These are phyloP conservation scores for Strigamia maritima DNA, from an alignment of 2,888 invertebrate genomes.

Conservation along the genomic window DNA sequence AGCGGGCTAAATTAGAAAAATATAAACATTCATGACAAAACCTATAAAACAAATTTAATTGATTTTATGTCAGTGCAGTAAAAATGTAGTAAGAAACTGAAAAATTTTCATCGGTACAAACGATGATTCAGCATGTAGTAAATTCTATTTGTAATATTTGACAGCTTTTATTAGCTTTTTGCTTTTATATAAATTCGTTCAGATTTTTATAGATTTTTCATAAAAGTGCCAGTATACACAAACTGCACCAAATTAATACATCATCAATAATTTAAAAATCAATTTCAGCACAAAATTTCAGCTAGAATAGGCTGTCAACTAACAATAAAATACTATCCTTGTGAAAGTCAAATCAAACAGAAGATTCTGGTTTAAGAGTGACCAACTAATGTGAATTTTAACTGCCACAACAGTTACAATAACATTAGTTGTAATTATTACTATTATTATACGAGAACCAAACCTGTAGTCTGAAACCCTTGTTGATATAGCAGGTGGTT, in stretches of 20 bases:
- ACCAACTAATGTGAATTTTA: background rate
- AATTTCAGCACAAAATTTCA: background rate
- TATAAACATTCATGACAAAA: no score
- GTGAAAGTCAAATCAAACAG: background rate
- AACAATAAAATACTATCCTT: background rate
- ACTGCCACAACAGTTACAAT: background rate
- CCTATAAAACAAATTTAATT: no score
- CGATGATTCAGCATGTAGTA: background rate
- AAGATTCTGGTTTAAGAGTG: background rate
- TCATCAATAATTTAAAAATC: background rate
- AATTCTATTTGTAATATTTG: background rate
- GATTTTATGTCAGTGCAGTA: no score
- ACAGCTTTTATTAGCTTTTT: background rate
- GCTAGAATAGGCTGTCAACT: background rate
- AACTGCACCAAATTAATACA: no score
- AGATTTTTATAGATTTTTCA: no score
- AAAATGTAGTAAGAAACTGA: no score
- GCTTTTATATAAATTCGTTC: background rate
- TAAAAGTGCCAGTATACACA: no score
- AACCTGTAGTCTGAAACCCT: constrained; percentile 34
- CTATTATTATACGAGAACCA: background rate
- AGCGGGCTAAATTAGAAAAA: background rate
- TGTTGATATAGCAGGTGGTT: constrained; percentile 38
- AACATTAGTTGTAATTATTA: background rate
- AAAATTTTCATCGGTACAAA: no score